phyloP scores from a whole-genome alignment of 1,140 invertebrate genomes.

The Drosophila nigromelanica region DNA sequence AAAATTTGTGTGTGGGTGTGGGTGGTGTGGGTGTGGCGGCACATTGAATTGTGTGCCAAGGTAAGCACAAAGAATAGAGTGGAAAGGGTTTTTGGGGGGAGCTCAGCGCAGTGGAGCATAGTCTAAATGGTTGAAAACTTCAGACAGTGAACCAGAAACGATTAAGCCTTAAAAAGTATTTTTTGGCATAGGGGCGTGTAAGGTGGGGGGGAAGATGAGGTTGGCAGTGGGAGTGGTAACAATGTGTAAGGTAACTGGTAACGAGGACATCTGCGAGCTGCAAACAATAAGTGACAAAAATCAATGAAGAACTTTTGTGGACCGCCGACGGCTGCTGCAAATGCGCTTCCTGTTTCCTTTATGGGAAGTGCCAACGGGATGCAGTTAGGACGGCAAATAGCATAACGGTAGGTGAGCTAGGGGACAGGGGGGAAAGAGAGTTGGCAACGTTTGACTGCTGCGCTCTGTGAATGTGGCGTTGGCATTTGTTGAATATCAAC shows the following conservation, averaged over 20 bases:
- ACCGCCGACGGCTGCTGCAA: conserved; percentile 49
- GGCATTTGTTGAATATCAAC: conserved; percentile 81
- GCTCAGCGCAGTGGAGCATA: conserved; percentile 15
- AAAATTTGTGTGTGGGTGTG: background rate
- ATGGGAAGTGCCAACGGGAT: conserved; percentile 22
- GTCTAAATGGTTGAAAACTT: conserved; percentile 20
- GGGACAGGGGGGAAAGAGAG: background rate
- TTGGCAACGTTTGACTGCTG: conserved; percentile 23
- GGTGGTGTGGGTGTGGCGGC: background rate
- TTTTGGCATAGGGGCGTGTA: background rate
- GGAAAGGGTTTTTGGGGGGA: background rate
- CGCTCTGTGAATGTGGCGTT: conserved; percentile 21
- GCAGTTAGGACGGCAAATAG: conserved; percentile 34
- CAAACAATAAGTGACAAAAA: conserved; percentile 72
- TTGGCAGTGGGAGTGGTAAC: background rate
- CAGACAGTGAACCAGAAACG: conserved; percentile 26
- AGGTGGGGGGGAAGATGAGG: background rate
- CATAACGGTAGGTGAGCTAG: background rate
- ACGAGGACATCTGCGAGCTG: conserved; percentile 33
- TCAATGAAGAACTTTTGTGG: conserved; percentile 63
- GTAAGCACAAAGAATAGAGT: conserved; percentile 1
- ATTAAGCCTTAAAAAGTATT: conserved; percentile 20
- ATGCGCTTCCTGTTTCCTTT: conserved; percentile 76
- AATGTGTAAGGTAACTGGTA: conserved; percentile 12
- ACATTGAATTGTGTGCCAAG: conserved; percentile 1